A percentile compares a stretch with the other conserved stretches of the same genome.
Evolutionary conservation across 2,888 invertebrate species (phyloP).

Genomic region (Noctuana brunneofusca): DNA sequence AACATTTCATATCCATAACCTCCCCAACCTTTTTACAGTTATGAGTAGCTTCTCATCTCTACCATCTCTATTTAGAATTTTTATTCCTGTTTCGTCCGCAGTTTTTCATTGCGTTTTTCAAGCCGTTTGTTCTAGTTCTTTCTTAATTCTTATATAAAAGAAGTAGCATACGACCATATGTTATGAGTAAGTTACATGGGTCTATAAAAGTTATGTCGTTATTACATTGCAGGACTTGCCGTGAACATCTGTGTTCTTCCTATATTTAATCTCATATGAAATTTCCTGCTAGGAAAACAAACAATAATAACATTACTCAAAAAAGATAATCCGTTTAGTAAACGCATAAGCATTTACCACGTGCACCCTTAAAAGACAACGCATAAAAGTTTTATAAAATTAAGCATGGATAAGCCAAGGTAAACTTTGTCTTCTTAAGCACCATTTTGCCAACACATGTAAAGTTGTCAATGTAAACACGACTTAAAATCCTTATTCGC

Average conservation of each 20-base stretch:
- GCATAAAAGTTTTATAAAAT: slow-evolving; percentile 17
- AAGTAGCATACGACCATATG: no score
- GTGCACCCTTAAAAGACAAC: slow-evolving; percentile 3
- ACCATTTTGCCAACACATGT: slow-evolving; percentile 41
- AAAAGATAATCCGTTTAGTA: not conserved
- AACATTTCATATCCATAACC: no score
- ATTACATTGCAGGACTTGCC: no score
- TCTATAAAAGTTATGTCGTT: no score
- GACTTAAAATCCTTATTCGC: slow-evolving; percentile 40
- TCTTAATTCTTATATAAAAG: no score
- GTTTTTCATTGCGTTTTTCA: no score
- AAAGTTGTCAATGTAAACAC: slow-evolving; percentile 43
- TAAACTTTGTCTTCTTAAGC: slow-evolving; percentile 42
- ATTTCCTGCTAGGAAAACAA: not conserved
- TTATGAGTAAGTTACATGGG: no score
- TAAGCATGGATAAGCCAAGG: slow-evolving; percentile 14
- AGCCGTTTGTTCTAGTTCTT: no score
- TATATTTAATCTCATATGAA: no score
- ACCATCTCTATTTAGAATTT: slow-evolving; percentile 11
- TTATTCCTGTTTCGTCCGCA: not conserved
- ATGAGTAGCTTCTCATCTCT: no score
- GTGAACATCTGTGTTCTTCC: no score
- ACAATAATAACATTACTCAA: not conserved
- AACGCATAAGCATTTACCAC: not conserved
- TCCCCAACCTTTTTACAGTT: no score